Base-by-base conservation (phyloP, 2,888 invertebrate genomes). In the Sphecodes monilicornis region DNA sequence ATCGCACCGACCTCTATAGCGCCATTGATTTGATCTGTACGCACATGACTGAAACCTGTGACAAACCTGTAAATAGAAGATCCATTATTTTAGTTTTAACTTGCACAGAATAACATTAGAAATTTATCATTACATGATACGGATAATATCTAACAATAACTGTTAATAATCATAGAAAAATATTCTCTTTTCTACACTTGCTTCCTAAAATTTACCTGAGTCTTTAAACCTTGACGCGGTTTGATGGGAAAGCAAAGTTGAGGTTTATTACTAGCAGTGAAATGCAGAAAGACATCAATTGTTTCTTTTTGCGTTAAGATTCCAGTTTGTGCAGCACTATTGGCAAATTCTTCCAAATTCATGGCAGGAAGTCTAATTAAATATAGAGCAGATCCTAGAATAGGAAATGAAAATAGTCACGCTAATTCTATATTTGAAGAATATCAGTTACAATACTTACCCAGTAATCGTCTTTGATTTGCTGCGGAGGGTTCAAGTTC, bases 1-100 rank as follows among this genome's bases (percentile, higher is more conserved):
- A 94, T 99, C 99, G 94, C 99, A 99, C 77, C 99, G 96, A 1
- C 99, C 99, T 90, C 99, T 96, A 94, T 99, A 99, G 78, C 99
- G 97, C 99, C 99, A 99, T 94, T 99, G 99, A 94, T 99, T 99
- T 92, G 98, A 98, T 91, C 99, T 97, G 95, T 99, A 99, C 6
- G 99, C 99, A 93, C 98, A 98, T 16, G 99, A 99, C 95, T 98
- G 98, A 94, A 99, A 99, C 94, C 99, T 96, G 95, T 98, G 99
- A 93, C 99, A 99, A 76, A 98, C 97, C 97, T 98, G 95, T 76
- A 86, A 91, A 89, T 68, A 84, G 82, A 78, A 71, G 43, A 66
- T 60, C 43, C 64, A 69, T 22, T 54, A 54, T 5, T 18, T 46
- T 57, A 39, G 3, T 76, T 26, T 29, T 50, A 8, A 10, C 0